These are phyloP conservation scores for Zosterops borbonicus DNA, from an alignment of 2,113 vertebrate species.

Conservation along the genomic window DNA sequence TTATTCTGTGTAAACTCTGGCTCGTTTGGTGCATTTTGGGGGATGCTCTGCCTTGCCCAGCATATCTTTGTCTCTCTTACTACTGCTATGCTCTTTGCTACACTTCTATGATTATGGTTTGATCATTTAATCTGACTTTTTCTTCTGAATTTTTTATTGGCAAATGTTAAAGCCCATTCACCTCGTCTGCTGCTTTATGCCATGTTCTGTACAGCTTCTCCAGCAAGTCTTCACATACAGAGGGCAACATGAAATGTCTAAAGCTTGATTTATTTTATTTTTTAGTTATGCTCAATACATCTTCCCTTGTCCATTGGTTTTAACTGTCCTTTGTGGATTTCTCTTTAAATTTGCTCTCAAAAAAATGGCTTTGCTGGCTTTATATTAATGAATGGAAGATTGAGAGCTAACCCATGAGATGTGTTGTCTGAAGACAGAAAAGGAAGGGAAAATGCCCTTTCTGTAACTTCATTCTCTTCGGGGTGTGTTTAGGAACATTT, in stretches of 20 bases:
- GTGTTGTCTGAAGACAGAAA: not conserved
- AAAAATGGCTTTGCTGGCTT: not conserved
- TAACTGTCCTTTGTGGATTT: not conserved
- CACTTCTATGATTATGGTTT: accelerated
- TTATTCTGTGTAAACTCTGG: not conserved
- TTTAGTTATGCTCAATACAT: not conserved
- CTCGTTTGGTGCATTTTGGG: accelerated
- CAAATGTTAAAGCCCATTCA: not conserved
- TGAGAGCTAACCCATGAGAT: not conserved
- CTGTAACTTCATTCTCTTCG: not conserved
- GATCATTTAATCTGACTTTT: not conserved
- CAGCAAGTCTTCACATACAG: not conserved
- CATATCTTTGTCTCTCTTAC: not conserved
- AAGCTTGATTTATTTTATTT: not conserved
- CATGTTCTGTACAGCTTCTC: not conserved
- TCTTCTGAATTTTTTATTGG: not conserved
- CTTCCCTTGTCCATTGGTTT: not conserved
- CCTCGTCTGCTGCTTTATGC: accelerated
- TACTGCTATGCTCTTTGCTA: accelerated
- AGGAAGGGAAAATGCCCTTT: not conserved
- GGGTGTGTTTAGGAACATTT: not conserved
- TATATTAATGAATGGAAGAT: not conserved
- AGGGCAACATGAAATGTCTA: not conserved
- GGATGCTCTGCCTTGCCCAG: not conserved
- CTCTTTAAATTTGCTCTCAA: not conserved